Evolutionary conservation across 1,140 invertebrate species (phyloP).

Genomic region (Scaptomyza pallida): DNA sequence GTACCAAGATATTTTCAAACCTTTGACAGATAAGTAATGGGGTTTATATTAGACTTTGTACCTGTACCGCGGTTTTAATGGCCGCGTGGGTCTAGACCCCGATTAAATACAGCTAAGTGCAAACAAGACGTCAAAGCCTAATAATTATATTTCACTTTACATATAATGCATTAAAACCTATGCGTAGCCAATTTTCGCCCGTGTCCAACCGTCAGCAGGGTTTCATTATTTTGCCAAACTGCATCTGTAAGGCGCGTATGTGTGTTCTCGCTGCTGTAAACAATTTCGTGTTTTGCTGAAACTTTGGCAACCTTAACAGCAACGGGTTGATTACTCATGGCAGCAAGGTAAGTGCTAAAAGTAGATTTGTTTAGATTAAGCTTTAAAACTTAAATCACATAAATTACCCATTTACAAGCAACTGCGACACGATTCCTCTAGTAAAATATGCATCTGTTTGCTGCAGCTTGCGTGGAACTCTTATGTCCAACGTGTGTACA

Average conservation of each 20-base stretch:
- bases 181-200: constrained; percentile 58
- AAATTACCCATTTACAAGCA: constrained; percentile 56
- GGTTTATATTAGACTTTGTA: no score
- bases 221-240: constrained; percentile 50
- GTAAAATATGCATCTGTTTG: constrained; percentile 43
- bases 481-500: constrained; percentile 58
- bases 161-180: constrained; percentile 16
- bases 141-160: neutral
- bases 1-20: no score
- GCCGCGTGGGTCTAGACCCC: no score
- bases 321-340: constrained; percentile 52
- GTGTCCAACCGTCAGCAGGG: constrained; percentile 63
- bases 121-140: neutral
- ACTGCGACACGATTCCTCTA: constrained; percentile 29
- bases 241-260: constrained; percentile 58
- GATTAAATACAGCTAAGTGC: no score
- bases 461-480: constrained; percentile 42
- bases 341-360: constrained; percentile 44
- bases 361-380: neutral
- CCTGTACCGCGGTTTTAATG: no score
- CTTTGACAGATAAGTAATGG: no score
- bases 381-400: neutral
- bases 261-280: constrained; percentile 51
- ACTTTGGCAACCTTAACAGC: constrained; percentile 48
- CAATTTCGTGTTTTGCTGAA: constrained; percentile 19